Evolutionary conservation across 2,113 vertebrate genomes (phyloP).

Genomic region (Eulacestoma nigropectus): DNA sequence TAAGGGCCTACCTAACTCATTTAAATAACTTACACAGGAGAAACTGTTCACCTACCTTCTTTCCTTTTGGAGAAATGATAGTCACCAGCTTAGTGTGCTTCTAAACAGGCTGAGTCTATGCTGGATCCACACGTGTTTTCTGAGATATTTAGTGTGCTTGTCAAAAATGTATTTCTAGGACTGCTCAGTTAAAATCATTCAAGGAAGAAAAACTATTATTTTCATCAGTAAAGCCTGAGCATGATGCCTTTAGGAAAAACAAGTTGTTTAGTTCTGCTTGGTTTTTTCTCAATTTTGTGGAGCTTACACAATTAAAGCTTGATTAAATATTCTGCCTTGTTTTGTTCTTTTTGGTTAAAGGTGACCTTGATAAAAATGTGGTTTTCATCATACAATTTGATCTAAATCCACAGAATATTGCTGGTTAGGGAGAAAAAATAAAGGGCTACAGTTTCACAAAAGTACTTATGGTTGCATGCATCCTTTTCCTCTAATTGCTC

Average conservation of each 20-base stretch:
- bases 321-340: background rate
- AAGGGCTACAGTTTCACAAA: background rate
- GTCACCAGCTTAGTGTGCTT: background rate
- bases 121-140: background rate
- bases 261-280: background rate
- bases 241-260: background rate
- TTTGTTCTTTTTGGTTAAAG: background rate
- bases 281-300: fast-evolving
- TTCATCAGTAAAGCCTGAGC: background rate
- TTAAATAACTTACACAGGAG: background rate
- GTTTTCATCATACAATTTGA: background rate
- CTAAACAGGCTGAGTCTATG: background rate
- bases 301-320: background rate
- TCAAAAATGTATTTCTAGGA: background rate
- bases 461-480: background rate
- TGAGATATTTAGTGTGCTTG: background rate
- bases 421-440: background rate
- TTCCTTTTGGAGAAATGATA: background rate
- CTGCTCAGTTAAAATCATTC: background rate
- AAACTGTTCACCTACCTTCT: background rate
- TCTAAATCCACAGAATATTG: background rate
- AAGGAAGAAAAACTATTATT: background rate
- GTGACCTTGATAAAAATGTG: background rate
- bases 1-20: background rate
- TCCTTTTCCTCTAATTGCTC: background rate